A percentile compares a stretch with the other conserved stretches of the same genome.
Evolutionary conservation across 2,888 invertebrate species (phyloP).

Genomic region (Agrilus mali): DNA sequence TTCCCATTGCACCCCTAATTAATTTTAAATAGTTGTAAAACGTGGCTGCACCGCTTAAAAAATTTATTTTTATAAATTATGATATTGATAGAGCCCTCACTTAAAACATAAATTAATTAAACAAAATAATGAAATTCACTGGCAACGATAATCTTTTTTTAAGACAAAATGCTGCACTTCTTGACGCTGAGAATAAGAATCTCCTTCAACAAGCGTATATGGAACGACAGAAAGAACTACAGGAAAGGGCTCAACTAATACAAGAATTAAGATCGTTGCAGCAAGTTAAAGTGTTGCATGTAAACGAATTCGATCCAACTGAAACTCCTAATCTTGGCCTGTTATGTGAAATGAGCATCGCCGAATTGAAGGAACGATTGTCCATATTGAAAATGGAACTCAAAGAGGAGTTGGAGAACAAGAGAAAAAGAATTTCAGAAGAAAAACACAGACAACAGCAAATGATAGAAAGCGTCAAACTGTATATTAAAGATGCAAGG

Average conservation of each 20-base stretch:
- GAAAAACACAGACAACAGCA: constrained; percentile 35
- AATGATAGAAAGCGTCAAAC: constrained; percentile 37
- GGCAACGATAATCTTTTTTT: no score
- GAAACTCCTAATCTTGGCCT: constrained; percentile 45
- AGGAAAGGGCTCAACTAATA: constrained; percentile 30
- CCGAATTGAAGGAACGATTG: constrained; percentile 46
- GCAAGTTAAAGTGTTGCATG: constrained; percentile 24
- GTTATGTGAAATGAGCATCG: constrained; percentile 52
- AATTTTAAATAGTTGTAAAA: no score
- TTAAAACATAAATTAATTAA: no score
- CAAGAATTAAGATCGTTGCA: constrained; percentile 32
- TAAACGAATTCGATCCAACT: constrained; percentile 41
- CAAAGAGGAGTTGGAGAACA: constrained; percentile 40
- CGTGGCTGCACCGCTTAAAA: no score
- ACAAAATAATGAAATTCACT: no score
- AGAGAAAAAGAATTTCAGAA: constrained; percentile 35
- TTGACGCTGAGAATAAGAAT: constrained; percentile 39
- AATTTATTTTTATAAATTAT: no score
- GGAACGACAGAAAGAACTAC: constrained; percentile 28
- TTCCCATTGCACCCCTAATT: no score
- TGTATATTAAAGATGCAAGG: constrained; percentile 31
- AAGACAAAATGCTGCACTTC: constrained; percentile 30
- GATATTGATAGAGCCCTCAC: no score
- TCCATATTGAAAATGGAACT: constrained; percentile 37
- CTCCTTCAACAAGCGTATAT: constrained; percentile 22